phyloP scores from a whole-genome alignment of 2,113 vertebrate species.

The Rattus rattus region DNA sequence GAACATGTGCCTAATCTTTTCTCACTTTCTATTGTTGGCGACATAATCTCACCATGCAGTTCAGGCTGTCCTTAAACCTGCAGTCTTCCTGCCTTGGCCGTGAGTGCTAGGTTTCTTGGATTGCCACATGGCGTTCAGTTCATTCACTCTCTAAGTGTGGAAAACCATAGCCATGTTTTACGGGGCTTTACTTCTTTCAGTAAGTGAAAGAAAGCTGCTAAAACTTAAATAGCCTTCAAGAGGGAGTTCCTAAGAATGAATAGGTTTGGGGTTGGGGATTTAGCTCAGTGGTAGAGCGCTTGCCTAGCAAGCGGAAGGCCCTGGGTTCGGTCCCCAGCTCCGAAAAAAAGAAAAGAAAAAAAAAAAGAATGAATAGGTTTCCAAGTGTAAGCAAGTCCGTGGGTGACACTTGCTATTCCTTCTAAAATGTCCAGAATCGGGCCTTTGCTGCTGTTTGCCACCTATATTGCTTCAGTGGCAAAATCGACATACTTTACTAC shows the following conservation, averaged over 20 bases:
- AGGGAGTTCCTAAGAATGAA: not conserved
- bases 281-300: too few species aligned
- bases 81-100: not conserved
- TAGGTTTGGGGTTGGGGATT: too few species aligned
- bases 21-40: not conserved
- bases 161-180: not conserved
- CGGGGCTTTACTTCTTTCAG: not conserved
- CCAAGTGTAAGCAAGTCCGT: not conserved
- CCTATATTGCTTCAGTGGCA: not conserved
- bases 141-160: not conserved
- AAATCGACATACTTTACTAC: not conserved
- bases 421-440: not conserved
- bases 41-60: not conserved
- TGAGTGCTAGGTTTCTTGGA: not conserved
- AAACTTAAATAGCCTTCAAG: not conserved
- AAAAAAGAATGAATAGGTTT: not conserved
- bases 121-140: not conserved
- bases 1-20: not conserved
- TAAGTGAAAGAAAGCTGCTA: not conserved
- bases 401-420: not conserved
- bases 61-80: not conserved
- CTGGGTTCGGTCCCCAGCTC: too few species aligned
- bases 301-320: too few species aligned
- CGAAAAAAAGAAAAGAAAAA: too few species aligned
- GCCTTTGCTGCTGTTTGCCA: not conserved